These are phyloP conservation scores for Tiliacea aurago DNA, from an alignment of 2,888 invertebrate genomes.

Conservation along the genomic window DNA sequence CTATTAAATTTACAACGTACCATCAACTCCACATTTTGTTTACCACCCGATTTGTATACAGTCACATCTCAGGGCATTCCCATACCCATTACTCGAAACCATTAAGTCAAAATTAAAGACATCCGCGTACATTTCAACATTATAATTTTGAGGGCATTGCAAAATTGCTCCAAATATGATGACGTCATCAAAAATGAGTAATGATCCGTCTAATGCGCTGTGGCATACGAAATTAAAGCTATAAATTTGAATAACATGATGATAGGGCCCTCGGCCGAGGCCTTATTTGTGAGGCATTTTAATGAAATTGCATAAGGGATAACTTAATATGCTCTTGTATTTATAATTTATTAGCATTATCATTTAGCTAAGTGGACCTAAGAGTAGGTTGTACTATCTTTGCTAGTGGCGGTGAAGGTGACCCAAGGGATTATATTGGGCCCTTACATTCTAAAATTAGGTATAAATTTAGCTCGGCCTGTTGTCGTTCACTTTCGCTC, in stretches of 20 bases:
- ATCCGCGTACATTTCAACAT: slow-evolving; percentile 61
- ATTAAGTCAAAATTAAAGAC: slow-evolving; percentile 64
- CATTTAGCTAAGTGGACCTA: slow-evolving; percentile 44
- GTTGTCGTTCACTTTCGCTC: slow-evolving; percentile 38
- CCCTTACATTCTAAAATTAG: slow-evolving; percentile 44
- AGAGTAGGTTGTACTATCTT: slow-evolving; percentile 23
- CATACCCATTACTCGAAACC: slow-evolving; percentile 46
- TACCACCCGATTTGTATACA: slow-evolving; percentile 28
- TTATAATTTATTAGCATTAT: slow-evolving; percentile 47
- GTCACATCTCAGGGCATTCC: slow-evolving; percentile 53
- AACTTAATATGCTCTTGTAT: slow-evolving; percentile 45
- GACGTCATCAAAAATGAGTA: slow-evolving; percentile 79
- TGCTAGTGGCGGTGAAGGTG: slow-evolving; percentile 13
- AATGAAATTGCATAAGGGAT: slow-evolving; percentile 62
- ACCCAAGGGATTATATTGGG: slow-evolving; percentile 40
- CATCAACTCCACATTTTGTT: slow-evolving; percentile 45
- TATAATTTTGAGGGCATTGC: slow-evolving; percentile 64
- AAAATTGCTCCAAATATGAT: slow-evolving; percentile 70
- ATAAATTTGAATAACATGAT: slow-evolving; percentile 81
- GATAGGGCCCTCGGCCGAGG: slow-evolving; percentile 53
- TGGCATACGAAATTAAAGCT: slow-evolving; percentile 83
- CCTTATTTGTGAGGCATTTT: slow-evolving; percentile 61
- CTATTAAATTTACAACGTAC: slow-evolving; percentile 39
- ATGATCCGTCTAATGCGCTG: slow-evolving; percentile 77
- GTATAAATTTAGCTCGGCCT: slow-evolving; percentile 42